Evolutionary conservation across 1,140 invertebrate genomes (phyloP).

Genomic region (Drosophila punjabiensis): DNA sequence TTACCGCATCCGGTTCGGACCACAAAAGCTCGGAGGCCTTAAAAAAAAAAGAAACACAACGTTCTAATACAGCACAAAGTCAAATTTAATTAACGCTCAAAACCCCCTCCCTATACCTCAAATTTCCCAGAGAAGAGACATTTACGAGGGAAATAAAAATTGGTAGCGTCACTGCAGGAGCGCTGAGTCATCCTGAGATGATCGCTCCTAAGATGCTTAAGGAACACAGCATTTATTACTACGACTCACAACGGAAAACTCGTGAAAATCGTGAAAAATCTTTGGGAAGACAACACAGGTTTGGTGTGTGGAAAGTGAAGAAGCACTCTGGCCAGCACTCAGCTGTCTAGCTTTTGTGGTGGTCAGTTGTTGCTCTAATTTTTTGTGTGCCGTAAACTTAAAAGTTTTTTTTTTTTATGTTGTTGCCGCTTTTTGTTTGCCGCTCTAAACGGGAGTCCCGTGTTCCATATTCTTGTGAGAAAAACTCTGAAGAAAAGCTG

Average conservation of each 20-base stretch:
- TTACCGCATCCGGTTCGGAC: conserved; percentile 77
- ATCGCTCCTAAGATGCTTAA: conserved; percentile 3
- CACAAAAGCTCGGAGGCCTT: conserved; percentile 47
- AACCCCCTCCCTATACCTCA: background rate
- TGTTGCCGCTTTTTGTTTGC: conserved; percentile 25
- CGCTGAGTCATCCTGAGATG: conserved; percentile 10
- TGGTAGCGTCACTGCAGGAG: conserved; percentile 14
- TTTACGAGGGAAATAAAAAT: conserved; percentile 28
- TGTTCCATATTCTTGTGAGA: conserved; percentile 49
- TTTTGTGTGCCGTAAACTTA: conserved; percentile 19
- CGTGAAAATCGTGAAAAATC: conserved; percentile 13
- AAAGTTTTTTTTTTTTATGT: conserved; percentile 28
- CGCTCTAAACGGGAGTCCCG: conserved; percentile 22
- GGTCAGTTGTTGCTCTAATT: conserved; percentile 43
- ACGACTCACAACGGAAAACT: too few relatives aligned
- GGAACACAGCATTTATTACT: too few relatives aligned
- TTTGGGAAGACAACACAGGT: background rate
- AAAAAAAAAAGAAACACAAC: background rate
- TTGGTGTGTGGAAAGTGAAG: conserved; percentile 17
- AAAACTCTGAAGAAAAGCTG: conserved; percentile 36
- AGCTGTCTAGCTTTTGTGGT: conserved; percentile 7
- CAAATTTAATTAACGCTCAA: conserved; percentile 43
- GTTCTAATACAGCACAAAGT: conserved; percentile 39
- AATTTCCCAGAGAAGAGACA: conserved; percentile 14
- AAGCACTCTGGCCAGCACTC: background rate